phyloP scores from a whole-genome alignment of 2,888 invertebrate species.

The Archaeoteleia sp. region DNA sequence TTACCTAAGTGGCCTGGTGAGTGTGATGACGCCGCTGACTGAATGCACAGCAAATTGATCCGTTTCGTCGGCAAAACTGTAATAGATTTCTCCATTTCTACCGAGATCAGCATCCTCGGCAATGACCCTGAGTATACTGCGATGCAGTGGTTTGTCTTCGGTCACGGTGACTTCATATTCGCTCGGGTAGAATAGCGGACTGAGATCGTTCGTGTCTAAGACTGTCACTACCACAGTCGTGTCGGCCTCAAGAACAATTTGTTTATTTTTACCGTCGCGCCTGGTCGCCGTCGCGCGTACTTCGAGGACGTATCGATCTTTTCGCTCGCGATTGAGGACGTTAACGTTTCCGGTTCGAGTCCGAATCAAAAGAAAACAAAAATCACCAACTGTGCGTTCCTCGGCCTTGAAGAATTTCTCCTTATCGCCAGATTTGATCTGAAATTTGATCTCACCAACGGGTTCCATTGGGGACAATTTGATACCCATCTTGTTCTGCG shows the following conservation, averaged over 20 bases:
- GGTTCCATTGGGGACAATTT: conserved; percentile 72
- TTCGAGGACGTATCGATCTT: conserved; percentile 87
- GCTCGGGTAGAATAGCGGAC: conserved; percentile 93
- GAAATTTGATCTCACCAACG: conserved; percentile 83
- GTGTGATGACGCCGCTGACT: conserved; percentile 89
- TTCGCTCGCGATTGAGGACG: conserved; percentile 94
- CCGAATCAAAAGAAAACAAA: conserved; percentile 93
- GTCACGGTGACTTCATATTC: conserved; percentile 91
- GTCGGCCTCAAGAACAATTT: conserved; percentile 80
- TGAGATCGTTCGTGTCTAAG: conserved; percentile 92
- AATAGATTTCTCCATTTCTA: conserved; percentile 97
- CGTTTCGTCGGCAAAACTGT: conserved; percentile 88
- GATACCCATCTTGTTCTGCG: conserved; percentile 89
- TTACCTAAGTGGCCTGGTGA: conserved; percentile 84
- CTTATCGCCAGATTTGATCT: conserved; percentile 90
- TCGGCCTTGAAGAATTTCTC: conserved; percentile 96
- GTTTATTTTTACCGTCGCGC: conserved; percentile 77
- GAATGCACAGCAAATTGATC: conserved; percentile 95
- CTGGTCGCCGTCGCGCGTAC: conserved; percentile 83
- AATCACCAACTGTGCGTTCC: conserved; percentile 91
- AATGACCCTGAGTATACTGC: conserved; percentile 84
- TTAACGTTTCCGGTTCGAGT: conserved; percentile 91
- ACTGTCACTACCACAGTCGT: conserved; percentile 83
- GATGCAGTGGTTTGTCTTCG: conserved; percentile 91
- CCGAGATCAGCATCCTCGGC: conserved; percentile 98